phyloP scores from a whole-genome alignment of 2,113 vertebrate genomes.

The Cephalopterus ornatus region DNA sequence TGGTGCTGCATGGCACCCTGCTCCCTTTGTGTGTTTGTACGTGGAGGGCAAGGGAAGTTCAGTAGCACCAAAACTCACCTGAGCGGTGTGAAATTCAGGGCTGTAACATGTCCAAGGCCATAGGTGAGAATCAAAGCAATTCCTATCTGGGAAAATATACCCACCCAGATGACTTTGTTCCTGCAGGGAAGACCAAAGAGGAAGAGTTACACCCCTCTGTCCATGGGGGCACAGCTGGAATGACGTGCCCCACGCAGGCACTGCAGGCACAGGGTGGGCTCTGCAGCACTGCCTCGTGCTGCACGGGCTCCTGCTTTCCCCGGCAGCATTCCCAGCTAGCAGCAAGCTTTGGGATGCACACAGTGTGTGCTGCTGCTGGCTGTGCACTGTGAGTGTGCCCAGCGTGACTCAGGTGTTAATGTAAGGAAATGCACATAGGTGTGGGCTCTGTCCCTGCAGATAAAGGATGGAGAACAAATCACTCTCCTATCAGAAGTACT shows the following conservation, averaged over 20 bases:
- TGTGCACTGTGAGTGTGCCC: fast-evolving
- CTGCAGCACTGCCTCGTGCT: fast-evolving
- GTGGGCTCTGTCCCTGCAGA: neutral
- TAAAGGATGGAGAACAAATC: constrained; percentile 16
- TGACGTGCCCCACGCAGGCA: fast-evolving
- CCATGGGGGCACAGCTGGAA: fast-evolving
- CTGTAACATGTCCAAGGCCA: constrained; percentile 69
- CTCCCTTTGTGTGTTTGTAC: fast-evolving
- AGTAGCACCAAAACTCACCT: constrained; percentile 57
- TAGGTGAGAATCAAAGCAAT: constrained; percentile 75
- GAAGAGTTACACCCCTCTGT: neutral
- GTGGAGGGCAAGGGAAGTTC: neutral
- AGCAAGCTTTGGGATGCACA: neutral
- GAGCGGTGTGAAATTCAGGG: constrained; percentile 73
- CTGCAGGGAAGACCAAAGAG: constrained; percentile 44
- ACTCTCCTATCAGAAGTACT: neutral
- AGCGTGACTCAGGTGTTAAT: neutral
- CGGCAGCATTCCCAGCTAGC: neutral
- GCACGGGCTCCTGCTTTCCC: fast-evolving
- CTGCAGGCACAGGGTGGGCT: neutral
- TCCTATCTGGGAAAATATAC: constrained; percentile 75
- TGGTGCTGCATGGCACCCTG: neutral
- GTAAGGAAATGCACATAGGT: neutral
- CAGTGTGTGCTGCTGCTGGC: neutral
- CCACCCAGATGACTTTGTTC: constrained; percentile 81